phyloP scores from a whole-genome alignment of 2,113 vertebrate genomes.

The Eurystomus gularis region DNA sequence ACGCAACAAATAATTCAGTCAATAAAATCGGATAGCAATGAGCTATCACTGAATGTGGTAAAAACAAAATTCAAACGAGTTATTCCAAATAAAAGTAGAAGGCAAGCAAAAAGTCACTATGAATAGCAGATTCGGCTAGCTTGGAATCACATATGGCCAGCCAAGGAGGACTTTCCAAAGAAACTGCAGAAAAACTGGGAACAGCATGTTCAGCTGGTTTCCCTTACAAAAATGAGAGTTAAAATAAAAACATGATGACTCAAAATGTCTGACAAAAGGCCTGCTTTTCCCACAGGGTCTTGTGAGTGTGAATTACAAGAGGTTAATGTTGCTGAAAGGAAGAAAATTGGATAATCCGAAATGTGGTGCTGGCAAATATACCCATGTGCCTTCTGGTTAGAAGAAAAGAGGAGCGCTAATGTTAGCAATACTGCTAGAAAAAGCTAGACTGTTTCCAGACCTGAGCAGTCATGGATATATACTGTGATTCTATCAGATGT shows the following conservation, averaged over 20 bases:
- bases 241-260: neutral
- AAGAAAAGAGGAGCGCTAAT: neutral
- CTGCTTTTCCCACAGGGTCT: neutral
- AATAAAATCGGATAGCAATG: neutral
- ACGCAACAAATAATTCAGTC: neutral
- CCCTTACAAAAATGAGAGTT: neutral
- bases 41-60: neutral
- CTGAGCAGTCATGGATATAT: neutral
- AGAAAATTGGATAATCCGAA: neutral
- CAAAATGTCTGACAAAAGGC: neutral
- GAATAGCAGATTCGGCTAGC: neutral
- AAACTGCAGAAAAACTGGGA: neutral
- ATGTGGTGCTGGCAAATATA: neutral
- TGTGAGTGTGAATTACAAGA: neutral
- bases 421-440: neutral
- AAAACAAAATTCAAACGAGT: neutral
- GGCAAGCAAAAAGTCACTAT: neutral
- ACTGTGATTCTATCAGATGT: neutral
- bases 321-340: neutral
- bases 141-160: neutral
- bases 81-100: neutral
- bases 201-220: neutral
- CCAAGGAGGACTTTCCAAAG: neutral
- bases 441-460: neutral
- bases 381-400: neutral